Conservation (phyloP, 92 coral and sea anemone species). For the Epizoanthus scotinus region DNA sequence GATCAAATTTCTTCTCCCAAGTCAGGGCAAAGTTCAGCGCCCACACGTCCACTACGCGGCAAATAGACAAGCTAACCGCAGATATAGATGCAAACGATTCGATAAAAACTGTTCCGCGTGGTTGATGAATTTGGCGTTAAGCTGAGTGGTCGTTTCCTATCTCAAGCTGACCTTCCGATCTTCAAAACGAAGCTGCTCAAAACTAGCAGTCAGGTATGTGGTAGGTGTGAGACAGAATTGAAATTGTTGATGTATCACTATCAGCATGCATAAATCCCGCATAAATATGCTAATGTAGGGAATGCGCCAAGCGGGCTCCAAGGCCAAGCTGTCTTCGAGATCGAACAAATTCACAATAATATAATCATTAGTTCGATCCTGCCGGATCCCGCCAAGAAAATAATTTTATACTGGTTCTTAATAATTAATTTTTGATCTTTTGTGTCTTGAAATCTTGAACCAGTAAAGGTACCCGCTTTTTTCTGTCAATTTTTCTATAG, state of each 20-base stretch:
- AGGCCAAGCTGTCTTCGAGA: no score
- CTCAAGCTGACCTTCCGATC: conserved; percentile 27
- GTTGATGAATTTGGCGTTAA: background rate
- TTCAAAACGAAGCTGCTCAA: background rate
- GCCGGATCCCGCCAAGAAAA: background rate
- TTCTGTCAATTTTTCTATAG: no score
- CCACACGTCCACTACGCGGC: background rate
- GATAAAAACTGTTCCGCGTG: background rate
- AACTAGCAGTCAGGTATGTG: no score
- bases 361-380: background rate
- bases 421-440: conserved; percentile 24
- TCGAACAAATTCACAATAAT: no score
- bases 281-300: no score
- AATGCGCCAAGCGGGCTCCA: no score
- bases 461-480: conserved; percentile 15
- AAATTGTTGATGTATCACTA: no score
- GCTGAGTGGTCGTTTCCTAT: background rate
- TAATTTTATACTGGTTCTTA: background rate
- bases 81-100: no score
- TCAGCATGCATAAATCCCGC: no score
- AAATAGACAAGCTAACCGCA: background rate
- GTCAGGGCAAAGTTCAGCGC: conserved; percentile 4
- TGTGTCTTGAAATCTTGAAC: conserved; percentile 8
- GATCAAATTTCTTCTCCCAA: conserved; percentile 23
- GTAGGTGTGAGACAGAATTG: no score